Evolutionary conservation across 2,113 vertebrate genomes (phyloP).

Genomic region (Alligator mississippiensis): DNA sequence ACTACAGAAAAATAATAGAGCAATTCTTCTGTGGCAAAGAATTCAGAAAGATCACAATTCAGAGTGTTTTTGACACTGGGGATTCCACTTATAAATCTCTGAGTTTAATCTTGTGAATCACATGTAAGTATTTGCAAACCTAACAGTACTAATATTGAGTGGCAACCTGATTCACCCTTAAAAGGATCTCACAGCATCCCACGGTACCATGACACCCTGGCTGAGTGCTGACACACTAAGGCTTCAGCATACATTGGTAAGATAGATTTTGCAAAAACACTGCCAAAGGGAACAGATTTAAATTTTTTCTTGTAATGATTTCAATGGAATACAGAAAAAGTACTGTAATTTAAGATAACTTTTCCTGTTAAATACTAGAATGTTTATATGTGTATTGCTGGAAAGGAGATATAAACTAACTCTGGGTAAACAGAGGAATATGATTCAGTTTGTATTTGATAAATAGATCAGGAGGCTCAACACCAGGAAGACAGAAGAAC

Average conservation of each 20-base stretch:
- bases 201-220: too few species aligned
- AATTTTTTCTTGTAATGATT: neutral
- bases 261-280: neutral
- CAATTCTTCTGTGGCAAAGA: neutral
- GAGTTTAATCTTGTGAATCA: neutral
- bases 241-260: neutral
- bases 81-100: neutral
- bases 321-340: neutral
- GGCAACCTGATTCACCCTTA: too few species aligned
- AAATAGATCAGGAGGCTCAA: too few species aligned
- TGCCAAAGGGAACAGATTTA: neutral
- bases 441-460: neutral
- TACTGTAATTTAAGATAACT: neutral
- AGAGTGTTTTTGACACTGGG: neutral
- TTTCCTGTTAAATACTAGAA: neutral
- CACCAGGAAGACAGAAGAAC: too few species aligned
- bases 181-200: too few species aligned
- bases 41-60: neutral
- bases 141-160: too few species aligned
- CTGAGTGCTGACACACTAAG: neutral
- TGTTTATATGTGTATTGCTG: neutral
- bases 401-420: slow-evolving; percentile 38
- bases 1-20: too few species aligned
- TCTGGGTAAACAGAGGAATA: neutral
- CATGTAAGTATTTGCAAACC: too few species aligned